Evolutionary conservation across 2,113 vertebrate genomes (phyloP), one percentile per base, ranked within the genome.

Genomic region (Laticauda colubrina): DNA sequence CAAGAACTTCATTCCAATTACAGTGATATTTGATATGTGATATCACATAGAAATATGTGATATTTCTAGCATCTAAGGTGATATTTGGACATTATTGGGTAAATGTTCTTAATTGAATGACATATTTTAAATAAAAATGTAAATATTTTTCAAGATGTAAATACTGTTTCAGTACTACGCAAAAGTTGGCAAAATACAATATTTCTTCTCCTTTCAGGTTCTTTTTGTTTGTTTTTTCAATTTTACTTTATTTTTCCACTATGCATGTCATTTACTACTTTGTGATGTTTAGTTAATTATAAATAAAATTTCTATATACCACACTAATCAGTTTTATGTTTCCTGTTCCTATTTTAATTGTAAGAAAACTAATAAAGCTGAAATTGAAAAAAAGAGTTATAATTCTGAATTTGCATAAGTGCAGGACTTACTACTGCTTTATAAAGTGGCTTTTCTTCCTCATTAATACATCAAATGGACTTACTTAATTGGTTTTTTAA

Each of bases 341-440:
- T 81, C 34, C 18, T 81, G 21, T 81, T 9, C 75, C 34, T 21
- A 81, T 81, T 81, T 81, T 8, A 81, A 81, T 23, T 39, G 34
- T 81, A 81, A 43, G 75, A 18, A 81, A 81, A 21, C 14, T 39
- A 21, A 39, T 81, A 81, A 81, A 81, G 69, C 34, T 20, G 18
- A 81, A 2, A 39, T 81, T 39, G 3, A 20, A 81, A 75, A 81
- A 81, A 61, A 89, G 64, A 91, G 23, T 94, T 95, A 91, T 56
- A 95, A 29, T 87, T 43, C 85, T 93, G 23, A 51, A 93, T 89
- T 90, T 89, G 64, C 51, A 5, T 94, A 96, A 91, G 69, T 90
- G 4, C 59, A 94, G n/a, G 5, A 3, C 21, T 96, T 92, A 3
- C 93, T 88, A 57, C 90, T 95, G 94, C 95, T 94, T 93, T 94